Conservation (phyloP, 2,113 vertebrate genomes). For the Catharus bicknelli region DNA sequence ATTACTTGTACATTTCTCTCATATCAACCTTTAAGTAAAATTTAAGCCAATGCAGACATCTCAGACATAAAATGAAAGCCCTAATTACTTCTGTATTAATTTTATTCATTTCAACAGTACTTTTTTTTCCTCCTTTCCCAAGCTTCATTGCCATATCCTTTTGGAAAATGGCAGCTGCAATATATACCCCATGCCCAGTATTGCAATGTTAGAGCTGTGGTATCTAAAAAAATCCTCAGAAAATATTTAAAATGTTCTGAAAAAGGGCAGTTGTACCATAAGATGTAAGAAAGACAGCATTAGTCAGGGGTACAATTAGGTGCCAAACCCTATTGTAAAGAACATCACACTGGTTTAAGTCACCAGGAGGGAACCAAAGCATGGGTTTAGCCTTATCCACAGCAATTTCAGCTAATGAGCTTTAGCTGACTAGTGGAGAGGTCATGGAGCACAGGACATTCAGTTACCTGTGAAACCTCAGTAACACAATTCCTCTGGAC, state of each 20-base stretch:
- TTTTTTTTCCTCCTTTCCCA: not conserved
- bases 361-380: not conserved
- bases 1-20: not conserved
- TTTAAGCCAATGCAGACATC: not conserved
- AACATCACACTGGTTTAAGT: not conserved
- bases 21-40: not conserved
- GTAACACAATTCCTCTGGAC: not conserved
- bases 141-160: not conserved
- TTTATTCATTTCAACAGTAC: not conserved
- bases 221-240: not conserved
- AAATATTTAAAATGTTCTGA: not conserved
- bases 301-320: not conserved
- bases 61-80: not conserved
- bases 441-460: not conserved
- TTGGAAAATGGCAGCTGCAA: not conserved
- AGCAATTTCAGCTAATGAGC: not conserved
- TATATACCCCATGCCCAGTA: not conserved
- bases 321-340: not conserved
- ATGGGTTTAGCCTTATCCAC: not conserved
- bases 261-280: not conserved
- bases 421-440: not conserved
- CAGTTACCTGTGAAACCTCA: not conserved
- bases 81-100: not conserved
- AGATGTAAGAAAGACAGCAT: not conserved
- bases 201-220: not conserved